Evolutionary conservation across 2,888 invertebrate species (phyloP), one percentile per base, ranked within the genome.

Genomic region (Machimus atricapillus): DNA sequence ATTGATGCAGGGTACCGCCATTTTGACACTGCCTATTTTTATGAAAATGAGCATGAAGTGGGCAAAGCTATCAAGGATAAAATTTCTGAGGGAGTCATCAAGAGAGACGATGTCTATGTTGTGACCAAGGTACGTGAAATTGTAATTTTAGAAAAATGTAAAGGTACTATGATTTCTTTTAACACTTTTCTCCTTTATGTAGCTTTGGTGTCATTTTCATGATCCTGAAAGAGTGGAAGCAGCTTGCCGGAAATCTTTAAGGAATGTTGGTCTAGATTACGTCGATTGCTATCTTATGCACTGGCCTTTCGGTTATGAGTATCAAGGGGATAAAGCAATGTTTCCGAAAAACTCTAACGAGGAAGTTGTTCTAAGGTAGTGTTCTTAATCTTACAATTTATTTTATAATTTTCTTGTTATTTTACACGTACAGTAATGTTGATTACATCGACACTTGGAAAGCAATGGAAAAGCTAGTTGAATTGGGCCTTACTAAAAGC

Each of bases 281-380:
- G 93, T 97, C 82, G 97, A 97, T 90, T 93, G 97, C 0, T 97
- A 95, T 90, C 92, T 97, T 74, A 96, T 97, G 89, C 97, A 97
- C 90, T 96, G 96, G 94, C 97, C 97, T 0, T 94, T 96, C 91
- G 96, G 95, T 0, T 96, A 95, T 89, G 93, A 90, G 88, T 93
- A 89, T 87, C 88, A 90, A 0, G 88, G 90, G 46, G 92, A 92
- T 37, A 88, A 90, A 40, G 90, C 90, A 16, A 87, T 92, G 1
- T 56, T 88, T 40, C 89, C 89, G 46, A 88, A 87, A 87, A 87
- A 90, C 73, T 85, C 93, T 0, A 93, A 94, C 14, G 96, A 94
- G 0, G 94, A 94, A 7, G 90, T 92, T 77, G 91, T 91, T 85
- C 89, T 92, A 87, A 88, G 87, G 89, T 90, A 78, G 12, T 2